phyloP scores from a whole-genome alignment of 37 sponge, comb jelly and placozoan genomes.

The Beroe forskalii region DNA sequence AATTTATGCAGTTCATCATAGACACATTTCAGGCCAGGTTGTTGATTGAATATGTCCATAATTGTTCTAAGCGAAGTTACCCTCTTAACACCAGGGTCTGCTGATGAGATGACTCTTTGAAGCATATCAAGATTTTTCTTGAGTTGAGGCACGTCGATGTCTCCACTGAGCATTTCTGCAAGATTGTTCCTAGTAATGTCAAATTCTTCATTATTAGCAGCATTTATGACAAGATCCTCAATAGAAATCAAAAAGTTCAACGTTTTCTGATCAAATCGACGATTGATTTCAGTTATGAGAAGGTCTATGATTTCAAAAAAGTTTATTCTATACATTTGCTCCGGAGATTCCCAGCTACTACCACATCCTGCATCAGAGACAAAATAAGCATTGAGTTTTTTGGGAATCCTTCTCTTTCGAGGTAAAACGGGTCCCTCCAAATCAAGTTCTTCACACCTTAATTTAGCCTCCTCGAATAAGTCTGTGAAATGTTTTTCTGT shows the following conservation, averaged over 20 bases:
- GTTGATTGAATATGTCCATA: too few relatives aligned
- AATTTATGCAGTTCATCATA: too few relatives aligned
- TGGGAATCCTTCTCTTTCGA: neutral
- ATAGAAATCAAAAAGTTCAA: neutral
- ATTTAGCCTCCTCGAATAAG: neutral
- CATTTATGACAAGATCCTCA: constrained; percentile 1
- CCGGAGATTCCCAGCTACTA: too few relatives aligned
- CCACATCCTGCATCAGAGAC: neutral
- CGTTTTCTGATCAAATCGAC: neutral
- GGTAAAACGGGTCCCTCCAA: neutral
- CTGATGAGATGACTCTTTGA: too few relatives aligned
- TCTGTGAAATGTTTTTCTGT: neutral
- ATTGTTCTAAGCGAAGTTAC: too few relatives aligned
- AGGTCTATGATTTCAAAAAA: neutral
- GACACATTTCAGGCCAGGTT: too few relatives aligned
- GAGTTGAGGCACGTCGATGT: too few relatives aligned
- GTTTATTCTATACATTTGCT: neutral
- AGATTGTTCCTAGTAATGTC: too few relatives aligned
- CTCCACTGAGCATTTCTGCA: too few relatives aligned
- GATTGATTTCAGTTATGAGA: neutral
- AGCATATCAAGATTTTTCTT: too few relatives aligned
- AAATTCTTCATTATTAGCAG: neutral
- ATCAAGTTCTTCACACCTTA: neutral
- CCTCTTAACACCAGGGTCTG: too few relatives aligned
- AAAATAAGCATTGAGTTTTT: neutral